Evolutionary conservation across 2,888 invertebrate genomes (phyloP), one percentile per base, ranked within the genome.

Genomic region (Pheosia gnoma): DNA sequence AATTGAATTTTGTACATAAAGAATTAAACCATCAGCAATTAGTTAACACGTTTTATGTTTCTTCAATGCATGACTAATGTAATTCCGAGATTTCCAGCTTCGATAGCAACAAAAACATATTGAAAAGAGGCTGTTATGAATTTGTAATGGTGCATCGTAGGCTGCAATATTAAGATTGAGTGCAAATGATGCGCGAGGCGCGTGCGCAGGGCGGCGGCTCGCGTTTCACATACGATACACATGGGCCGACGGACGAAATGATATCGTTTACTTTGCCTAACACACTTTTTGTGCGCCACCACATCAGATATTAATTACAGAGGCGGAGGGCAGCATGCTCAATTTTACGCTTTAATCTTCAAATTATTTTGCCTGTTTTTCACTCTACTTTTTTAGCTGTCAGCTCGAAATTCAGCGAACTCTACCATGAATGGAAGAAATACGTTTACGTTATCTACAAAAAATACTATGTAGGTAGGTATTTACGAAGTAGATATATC

Each of bases 91-190:
- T 80, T 81, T 72, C 61, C 58, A 65, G 63, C 63, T 69, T 72
- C 78, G 62, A 74, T 68, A 73, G 68, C 72, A 78, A 80, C 80
- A 85, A 87, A 85, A 85, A 83, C 76, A 67, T 69, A 72, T 64
- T 73, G 80, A 84, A 86, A 87, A 79, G 80, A 80, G 75, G 75
- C 72, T 83, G 82, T 88, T 92, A 88, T 92, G 81, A 83, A 85
- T 85, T 77, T 76, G 83, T 87, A 93, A 92, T 93, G 90, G 83
- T 87, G 93, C 93, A 91, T 91, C 80, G 70, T 78, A 57, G 74
- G 74, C 81, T 88, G 89, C 86, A 85, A 87, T 90, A 90, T 91
- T 91, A 90, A 91, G 90, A 91, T 91, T 90, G 89, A 87, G 83
- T 84, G 90, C 82, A 90, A 91, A 92, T 91, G 91, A 83, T 70